These are phyloP conservation scores for Tetragonula carbonaria DNA, from an alignment of 2,888 invertebrate genomes.

Conservation along the genomic window DNA sequence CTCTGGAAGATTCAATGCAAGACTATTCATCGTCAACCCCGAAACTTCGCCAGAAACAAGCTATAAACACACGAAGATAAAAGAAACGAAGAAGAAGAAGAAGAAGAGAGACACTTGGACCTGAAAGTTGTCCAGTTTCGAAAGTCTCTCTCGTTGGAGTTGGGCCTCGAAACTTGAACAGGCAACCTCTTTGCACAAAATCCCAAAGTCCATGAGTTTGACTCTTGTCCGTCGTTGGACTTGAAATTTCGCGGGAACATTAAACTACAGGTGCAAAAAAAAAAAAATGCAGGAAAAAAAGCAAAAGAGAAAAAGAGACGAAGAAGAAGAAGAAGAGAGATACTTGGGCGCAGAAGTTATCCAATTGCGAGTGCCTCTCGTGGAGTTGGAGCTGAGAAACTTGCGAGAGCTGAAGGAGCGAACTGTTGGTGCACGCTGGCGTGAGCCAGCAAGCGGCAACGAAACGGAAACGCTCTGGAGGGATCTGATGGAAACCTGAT, in stretches of 20 bases:
- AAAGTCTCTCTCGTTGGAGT: too few relatives aligned
- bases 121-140: too few relatives aligned
- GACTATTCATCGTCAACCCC: too few relatives aligned
- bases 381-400: background rate
- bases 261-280: background rate
- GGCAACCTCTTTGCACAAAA: too few relatives aligned
- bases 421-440: background rate
- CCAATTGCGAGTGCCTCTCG: background rate
- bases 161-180: too few relatives aligned
- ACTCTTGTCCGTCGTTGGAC: background rate
- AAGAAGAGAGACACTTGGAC: too few relatives aligned
- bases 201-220: too few relatives aligned
- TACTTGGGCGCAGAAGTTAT: background rate
- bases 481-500: background rate
- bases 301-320: background rate
- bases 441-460: background rate
- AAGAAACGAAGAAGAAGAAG: too few relatives aligned
- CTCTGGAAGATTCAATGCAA: too few relatives aligned
- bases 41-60: too few relatives aligned
- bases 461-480: constrained; percentile 33
- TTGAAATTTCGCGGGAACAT: background rate
- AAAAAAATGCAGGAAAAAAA: too few relatives aligned
- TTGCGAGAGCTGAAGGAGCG: constrained; percentile 10
- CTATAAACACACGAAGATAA: too few relatives aligned
- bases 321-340: background rate